phyloP scores from a whole-genome alignment of 2,797 vertebrate genomes.

The Molossus molossus region DNA sequence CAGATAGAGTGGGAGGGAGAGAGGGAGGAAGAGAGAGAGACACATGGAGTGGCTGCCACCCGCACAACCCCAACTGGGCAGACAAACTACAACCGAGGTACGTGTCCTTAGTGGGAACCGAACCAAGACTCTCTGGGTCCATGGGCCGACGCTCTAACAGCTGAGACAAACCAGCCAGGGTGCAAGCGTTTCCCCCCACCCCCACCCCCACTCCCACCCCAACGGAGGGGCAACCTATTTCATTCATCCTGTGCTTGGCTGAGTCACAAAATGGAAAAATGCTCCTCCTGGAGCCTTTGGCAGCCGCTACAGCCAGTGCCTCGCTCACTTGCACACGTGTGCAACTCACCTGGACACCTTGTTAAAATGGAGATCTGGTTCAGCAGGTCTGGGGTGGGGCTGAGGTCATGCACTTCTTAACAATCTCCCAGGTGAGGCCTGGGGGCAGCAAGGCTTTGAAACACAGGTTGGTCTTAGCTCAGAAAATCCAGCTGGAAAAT shows the following conservation, averaged over 20 bases:
- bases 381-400: not conserved
- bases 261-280: not conserved
- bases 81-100: too few species aligned
- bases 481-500: conserved; percentile 53
- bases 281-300: not conserved
- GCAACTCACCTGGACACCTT: not conserved
- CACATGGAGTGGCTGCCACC: too few species aligned
- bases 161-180: too few species aligned
- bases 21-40: too few species aligned
- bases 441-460: not conserved
- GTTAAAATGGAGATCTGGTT: not conserved
- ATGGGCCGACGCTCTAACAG: too few species aligned
- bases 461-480: not conserved
- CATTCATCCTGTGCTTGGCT: not conserved
- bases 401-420: not conserved
- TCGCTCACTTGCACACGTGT: not conserved
- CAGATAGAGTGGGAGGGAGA: too few species aligned
- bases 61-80: too few species aligned
- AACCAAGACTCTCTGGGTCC: too few species aligned
- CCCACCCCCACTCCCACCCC: too few species aligned
- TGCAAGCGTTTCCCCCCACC: not conserved
- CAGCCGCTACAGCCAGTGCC: not conserved
- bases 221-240: not conserved
- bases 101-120: too few species aligned
- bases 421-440: not conserved